Base-by-base conservation (phyloP, 2,797 vertebrate genomes). In the Anableps anableps region DNA sequence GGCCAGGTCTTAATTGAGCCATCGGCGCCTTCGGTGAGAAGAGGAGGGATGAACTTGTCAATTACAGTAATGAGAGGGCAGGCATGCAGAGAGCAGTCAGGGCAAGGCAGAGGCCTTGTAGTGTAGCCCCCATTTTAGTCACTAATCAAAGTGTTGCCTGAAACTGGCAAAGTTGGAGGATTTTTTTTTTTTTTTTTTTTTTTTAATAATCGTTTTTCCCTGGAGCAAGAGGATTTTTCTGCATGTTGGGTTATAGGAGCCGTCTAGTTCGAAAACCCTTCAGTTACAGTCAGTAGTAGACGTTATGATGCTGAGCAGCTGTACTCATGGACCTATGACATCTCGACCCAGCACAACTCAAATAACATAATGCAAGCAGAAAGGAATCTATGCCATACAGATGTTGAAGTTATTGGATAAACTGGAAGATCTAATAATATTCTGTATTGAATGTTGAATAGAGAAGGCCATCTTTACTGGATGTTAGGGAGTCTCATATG, bases 51-150 rank as follows among this genome's bases (percentile, higher is more conserved):
- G 91, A 88, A 93, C 45, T 83, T 93, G 94, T 94, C 93, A 95
- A 92, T 94, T 95, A 91, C 91, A 91, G 91, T 94, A 95, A 94
- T 94, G 92, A 94, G 91, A 88, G 89, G 87, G 86, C 88, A 93
- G 87, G 90, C 88, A 91, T 89, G 88, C 90, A 89, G 91, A 93
- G 91, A 91, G 89, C 86, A 87, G 88, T 76, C 82, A 26, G 78
- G 83, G 77, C 72, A 38, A 74, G 68, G 41, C 88, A 72, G 62
- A 85, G 78, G 80, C 86, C 89, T 82, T 73, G 60, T 80, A 83
- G 85, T 77, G 82, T 66, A 31, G 80, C 88, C 79, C 68, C 73
- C 55, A 8, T 88, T 88, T 79, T 85, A 74, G 78, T 88, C 84
- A 80, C 83, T 85, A 89, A 90, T 91, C 88, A 91, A 90, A 89